Evolutionary conservation across 1,140 invertebrate genomes (phyloP).

Genomic region (Cyclina sinensis): DNA sequence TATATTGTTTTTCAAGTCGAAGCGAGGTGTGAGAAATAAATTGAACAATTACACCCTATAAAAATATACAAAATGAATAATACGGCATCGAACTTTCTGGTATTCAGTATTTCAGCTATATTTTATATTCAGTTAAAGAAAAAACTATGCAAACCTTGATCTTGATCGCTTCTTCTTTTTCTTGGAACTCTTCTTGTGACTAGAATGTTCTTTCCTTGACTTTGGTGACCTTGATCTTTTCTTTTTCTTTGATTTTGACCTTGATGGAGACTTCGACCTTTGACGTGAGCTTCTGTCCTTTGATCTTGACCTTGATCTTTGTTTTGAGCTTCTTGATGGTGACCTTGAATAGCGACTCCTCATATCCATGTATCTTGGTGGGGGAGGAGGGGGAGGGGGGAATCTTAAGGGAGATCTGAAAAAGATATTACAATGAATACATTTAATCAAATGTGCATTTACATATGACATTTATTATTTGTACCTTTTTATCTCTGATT

Average conservation of each 20-base stretch:
- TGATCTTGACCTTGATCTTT: constrained; percentile 63
- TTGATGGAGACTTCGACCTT: constrained; percentile 59
- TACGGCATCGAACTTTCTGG: too few species aligned
- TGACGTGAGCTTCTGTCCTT: constrained; percentile 60
- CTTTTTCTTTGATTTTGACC: constrained; percentile 70
- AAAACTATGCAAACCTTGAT: constrained; percentile 31
- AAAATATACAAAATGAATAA: too few species aligned
- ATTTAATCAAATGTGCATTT: background rate
- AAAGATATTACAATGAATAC: background rate
- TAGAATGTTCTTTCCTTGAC: constrained; percentile 53
- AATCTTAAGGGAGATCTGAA: constrained; percentile 69
- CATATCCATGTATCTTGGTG: constrained; percentile 35
- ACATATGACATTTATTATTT: too few species aligned
- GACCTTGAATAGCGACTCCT: constrained; percentile 47
- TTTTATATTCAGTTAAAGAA: too few species aligned
- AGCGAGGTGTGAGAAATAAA: too few species aligned
- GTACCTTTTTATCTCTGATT: too few species aligned
- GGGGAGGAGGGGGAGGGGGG: constrained; percentile 37
- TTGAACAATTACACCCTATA: too few species aligned
- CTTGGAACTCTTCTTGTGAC: constrained; percentile 52
- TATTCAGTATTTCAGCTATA: too few species aligned
- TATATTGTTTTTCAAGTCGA: too few species aligned
- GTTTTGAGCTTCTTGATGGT: constrained; percentile 51
- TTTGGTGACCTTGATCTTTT: constrained; percentile 69
- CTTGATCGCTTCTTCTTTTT: constrained; percentile 67